These are phyloP conservation scores for Acanthisitta chloris DNA, from an alignment of 2,113 vertebrate genomes.

Conservation along the genomic window DNA sequence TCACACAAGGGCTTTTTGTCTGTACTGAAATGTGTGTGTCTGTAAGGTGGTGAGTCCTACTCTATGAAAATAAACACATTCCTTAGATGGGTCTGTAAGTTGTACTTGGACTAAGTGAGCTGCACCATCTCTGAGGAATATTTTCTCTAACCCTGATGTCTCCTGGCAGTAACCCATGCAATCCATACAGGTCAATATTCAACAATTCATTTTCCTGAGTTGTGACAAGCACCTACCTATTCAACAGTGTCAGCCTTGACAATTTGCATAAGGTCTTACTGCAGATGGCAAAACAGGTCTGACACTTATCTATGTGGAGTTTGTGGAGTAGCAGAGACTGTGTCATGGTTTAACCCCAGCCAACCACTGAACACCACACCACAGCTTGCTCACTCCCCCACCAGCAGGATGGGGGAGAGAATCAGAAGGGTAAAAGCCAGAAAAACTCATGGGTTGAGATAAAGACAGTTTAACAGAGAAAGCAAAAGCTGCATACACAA, in stretches of 20 bases:
- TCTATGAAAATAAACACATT: not conserved
- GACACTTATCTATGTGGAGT: not conserved
- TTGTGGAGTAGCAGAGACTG: not conserved
- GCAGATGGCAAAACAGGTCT: not conserved
- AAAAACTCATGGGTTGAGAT: no score
- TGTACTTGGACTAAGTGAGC: not conserved
- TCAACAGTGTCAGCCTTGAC: not conserved
- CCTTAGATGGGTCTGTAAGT: not conserved
- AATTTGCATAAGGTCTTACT: not conserved
- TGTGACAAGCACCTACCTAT: not conserved
- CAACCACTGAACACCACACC: no score
- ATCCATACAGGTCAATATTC: not conserved
- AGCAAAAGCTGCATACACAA: no score
- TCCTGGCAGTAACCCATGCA: not conserved
- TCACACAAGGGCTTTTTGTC: not conserved
- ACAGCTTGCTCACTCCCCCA: no score
- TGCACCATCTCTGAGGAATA: not conserved
- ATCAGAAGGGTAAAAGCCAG: no score
- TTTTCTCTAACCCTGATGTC: not conserved
- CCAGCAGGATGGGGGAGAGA: no score
- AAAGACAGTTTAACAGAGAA: no score
- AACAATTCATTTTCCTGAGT: not conserved
- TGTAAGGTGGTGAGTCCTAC: not conserved
- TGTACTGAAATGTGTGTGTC: not conserved
- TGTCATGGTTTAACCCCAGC: no score